Evolutionary conservation across 2,113 vertebrate genomes (phyloP).

Genomic region (Morone saxatilis): DNA sequence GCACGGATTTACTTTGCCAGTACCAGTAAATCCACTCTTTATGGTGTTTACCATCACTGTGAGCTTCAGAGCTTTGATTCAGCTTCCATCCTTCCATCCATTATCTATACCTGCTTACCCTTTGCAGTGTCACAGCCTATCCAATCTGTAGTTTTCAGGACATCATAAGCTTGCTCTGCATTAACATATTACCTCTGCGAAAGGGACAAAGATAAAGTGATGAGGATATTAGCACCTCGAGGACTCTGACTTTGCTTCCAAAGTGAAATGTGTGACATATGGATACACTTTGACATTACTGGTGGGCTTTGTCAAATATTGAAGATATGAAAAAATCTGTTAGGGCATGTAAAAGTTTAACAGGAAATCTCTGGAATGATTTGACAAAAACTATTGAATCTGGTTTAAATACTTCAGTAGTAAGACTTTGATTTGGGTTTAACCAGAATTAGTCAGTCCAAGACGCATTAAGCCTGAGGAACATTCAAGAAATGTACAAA

Average conservation of each 20-base stretch:
- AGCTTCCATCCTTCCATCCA: not conserved
- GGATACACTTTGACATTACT: not conserved
- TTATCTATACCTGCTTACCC: not conserved
- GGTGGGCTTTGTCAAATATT: not conserved
- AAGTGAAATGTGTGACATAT: not conserved
- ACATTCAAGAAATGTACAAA: not conserved
- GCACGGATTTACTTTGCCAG: not conserved
- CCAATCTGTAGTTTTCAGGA: not conserved
- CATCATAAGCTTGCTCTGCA: not conserved
- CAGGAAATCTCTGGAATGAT: not conserved
- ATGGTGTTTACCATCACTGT: fast-evolving
- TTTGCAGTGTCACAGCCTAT: too few relatives aligned
- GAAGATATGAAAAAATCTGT: not conserved
- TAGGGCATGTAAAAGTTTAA: too few relatives aligned
- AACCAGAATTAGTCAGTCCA: not conserved
- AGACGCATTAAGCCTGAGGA: not conserved
- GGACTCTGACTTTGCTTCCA: not conserved
- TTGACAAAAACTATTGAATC: not conserved
- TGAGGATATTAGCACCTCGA: not conserved
- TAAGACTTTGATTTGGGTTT: not conserved
- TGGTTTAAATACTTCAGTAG: not conserved
- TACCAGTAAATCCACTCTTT: not conserved
- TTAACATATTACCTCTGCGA: not conserved
- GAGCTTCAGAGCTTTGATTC: not conserved
- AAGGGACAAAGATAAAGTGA: not conserved